phyloP scores from a whole-genome alignment of 2,113 vertebrate species.

The Podarcis cretensis region DNA sequence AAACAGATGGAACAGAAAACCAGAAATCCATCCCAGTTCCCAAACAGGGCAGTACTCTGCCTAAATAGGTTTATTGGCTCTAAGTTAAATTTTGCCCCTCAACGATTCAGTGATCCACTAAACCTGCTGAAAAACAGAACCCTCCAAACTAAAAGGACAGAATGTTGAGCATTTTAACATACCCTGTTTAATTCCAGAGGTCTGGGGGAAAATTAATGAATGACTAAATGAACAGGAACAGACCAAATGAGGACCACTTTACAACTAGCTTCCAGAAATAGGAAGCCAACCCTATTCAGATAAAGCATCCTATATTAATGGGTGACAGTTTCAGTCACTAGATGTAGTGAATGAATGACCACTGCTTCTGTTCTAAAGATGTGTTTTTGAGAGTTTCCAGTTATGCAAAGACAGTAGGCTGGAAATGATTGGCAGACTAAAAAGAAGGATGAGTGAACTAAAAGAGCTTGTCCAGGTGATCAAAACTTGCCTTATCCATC shows the following conservation, averaged over 20 bases:
- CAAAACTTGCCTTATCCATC: background rate
- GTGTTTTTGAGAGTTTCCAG: constrained; percentile 21
- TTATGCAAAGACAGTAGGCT: constrained; percentile 31
- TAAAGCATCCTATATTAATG: constrained; percentile 57
- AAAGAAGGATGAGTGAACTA: background rate
- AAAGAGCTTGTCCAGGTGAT: background rate
- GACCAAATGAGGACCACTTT: constrained; percentile 29
- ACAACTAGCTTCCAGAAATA: constrained; percentile 32
- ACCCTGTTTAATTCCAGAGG: constrained; percentile 38
- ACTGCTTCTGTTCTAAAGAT: background rate
- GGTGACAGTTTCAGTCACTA: constrained; percentile 45
- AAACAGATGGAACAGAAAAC: background rate
- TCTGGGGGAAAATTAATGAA: constrained; percentile 33
- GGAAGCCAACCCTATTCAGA: constrained; percentile 49
- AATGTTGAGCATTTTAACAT: constrained; percentile 58
- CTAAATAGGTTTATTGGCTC: background rate
- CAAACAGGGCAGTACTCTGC: background rate
- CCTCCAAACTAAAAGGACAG: constrained; percentile 20
- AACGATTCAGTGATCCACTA: constrained; percentile 39
- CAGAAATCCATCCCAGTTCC: background rate
- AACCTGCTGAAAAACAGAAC: constrained; percentile 44
- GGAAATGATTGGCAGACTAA: background rate
- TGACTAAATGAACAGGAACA: constrained; percentile 43
- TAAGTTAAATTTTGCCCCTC: background rate
- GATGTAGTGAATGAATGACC: constrained; percentile 32